These are phyloP conservation scores for Heterodera schachtii DNA, from an alignment of 1,140 invertebrate species.

Conservation along the genomic window DNA sequence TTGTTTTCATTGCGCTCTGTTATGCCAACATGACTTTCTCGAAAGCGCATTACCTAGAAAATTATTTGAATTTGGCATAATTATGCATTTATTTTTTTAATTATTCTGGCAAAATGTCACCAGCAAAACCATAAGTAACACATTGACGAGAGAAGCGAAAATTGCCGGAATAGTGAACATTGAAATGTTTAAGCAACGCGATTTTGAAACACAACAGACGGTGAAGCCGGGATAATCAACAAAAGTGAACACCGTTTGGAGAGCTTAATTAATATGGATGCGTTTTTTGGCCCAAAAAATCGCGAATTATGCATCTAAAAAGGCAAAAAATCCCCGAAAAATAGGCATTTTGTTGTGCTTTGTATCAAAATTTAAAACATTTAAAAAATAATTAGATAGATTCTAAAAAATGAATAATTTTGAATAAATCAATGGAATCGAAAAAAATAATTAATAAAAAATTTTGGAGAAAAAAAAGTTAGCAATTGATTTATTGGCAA, in stretches of 20 bases:
- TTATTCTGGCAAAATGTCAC: not conserved
- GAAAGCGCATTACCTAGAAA: conserved; percentile 13
- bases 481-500: too few relatives aligned
- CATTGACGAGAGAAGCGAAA: conserved; percentile 35
- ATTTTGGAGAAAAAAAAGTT: too few relatives aligned
- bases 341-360: too few relatives aligned
- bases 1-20: not conserved
- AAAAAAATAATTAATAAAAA: too few relatives aligned
- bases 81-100: not conserved
- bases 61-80: not conserved
- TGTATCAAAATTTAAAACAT: too few relatives aligned
- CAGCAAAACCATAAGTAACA: conserved; percentile 17
- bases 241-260: conserved; percentile 35
- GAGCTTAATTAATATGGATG: conserved; percentile 24
- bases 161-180: conserved; percentile 33
- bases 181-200: conserved; percentile 1
- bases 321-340: too few relatives aligned
- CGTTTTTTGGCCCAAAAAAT: too few relatives aligned
- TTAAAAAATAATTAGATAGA: too few relatives aligned
- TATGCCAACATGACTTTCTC: conserved; percentile 32
- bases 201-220: not conserved
- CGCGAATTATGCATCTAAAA: too few relatives aligned
- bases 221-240: conserved; percentile 31
- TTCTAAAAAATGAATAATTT: too few relatives aligned
- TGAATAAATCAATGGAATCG: too few relatives aligned